Evolutionary conservation across 2,113 vertebrate genomes (phyloP), one percentile per base, ranked within the genome.

Genomic region (Cercocebus atys): DNA sequence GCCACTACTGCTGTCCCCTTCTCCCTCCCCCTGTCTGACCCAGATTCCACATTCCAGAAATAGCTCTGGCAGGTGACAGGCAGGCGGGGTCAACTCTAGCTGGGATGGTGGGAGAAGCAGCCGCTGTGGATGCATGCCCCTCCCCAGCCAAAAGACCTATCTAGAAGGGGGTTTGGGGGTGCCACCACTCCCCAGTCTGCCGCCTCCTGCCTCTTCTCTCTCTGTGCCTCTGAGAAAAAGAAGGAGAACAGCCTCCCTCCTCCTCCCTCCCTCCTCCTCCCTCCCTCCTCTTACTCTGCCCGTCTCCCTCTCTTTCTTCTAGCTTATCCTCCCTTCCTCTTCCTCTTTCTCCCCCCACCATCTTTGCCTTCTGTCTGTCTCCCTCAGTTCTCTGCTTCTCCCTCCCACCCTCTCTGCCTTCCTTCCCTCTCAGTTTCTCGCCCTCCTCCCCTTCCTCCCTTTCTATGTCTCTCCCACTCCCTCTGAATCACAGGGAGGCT

Each of bases 31-130:
- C 95, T 98, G 98, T 98, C 98, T 99, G 98, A 99, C 99, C 98
- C 98, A 99, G 98, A 98, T 99, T 99, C 98, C 96, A 97, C 8
- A 70, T 98, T 98, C 98, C 98, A 98, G 97, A 98, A 99, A 99
- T 98, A 98, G 98, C 98, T 98, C 98, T 98, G 96, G 98, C 97
- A 98, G 97, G 98, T 98, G 98, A 98, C 96, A 97, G 97, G 97
- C 97, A 98, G 97, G 97, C 90, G 66, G 47, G 78, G 83, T 64
- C 64, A 75, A 75, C 82, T 94, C 95, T 92, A 85, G 86, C 95
- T 78, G 78, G 88, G 61, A 86, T 6, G 27, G 43, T 22, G 45
- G 83, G 43, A 38, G 81, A 79, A 81, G 86, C 64, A 85, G 73
- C 79, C 70, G 73, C 86, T 89, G 64, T 17, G 32, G 23, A 5